phyloP scores from a whole-genome alignment of 2,888 invertebrate species.

The Ecdyonurus torrentis region DNA sequence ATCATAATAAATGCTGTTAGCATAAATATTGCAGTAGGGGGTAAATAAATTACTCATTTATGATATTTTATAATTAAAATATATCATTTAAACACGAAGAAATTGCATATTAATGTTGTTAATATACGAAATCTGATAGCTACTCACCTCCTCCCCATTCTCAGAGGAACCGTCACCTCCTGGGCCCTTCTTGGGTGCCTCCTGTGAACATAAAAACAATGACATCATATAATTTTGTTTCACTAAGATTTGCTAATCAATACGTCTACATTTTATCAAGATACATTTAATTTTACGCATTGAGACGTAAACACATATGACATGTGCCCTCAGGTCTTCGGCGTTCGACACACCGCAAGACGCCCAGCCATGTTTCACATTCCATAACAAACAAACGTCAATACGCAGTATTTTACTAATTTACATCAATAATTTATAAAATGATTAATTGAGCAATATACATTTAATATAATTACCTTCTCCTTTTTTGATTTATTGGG shows the following conservation, averaged over 20 bases:
- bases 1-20: too few species aligned
- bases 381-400: constrained; percentile 11
- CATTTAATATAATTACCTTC: constrained; percentile 20
- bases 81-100: too few species aligned
- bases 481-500: constrained; percentile 24
- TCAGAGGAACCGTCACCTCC: neutral
- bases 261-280: too few species aligned
- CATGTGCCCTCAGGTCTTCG: neutral
- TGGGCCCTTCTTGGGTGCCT: neutral
- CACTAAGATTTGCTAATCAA: too few species aligned
- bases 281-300: too few species aligned
- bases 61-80: too few species aligned
- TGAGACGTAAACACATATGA: too few species aligned
- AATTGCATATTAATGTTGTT: too few species aligned
- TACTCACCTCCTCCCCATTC: neutral
- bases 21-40: too few species aligned
- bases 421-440: neutral
- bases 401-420: neutral
- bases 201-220: neutral
- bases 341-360: constrained; percentile 10
- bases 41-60: too few species aligned
- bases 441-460: constrained; percentile 1
- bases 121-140: too few species aligned
- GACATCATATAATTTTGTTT: neutral
- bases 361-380: constrained; percentile 17